Base-by-base conservation (phyloP, 1,140 invertebrate species). In the Apocrypta bakeri region DNA sequence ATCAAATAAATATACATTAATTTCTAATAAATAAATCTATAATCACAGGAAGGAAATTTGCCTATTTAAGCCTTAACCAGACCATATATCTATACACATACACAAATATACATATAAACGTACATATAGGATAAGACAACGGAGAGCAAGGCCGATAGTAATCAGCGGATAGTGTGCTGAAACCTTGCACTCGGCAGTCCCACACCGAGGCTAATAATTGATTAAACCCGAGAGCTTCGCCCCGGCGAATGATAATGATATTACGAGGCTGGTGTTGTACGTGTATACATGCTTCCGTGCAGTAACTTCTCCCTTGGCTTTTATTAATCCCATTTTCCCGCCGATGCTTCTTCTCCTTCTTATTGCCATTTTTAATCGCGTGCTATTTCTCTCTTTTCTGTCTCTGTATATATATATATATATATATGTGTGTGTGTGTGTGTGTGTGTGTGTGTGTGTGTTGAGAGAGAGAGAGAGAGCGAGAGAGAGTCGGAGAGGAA, bases 201-300 rank as follows among this genome's bases (percentile, higher is more conserved):
- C 68, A 25, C 31, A 33, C 31, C 68, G n/a, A 33, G 68, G 27
- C 74, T 76, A 76, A 76, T 76, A 76, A 76, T 76, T 76, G 74
- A 76, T 76, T 76, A 76, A 76, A 21, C 74, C 72, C 56, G n/a
- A 24, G 75, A 74, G 29, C 48, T 56, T 56, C 48, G 63, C 75
- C 33, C 40, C 40, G 27, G 64, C 56, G 33, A 76, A 76, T 27
- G 82, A 79, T 82, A 73, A 73, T 73, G 71, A 73, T 73, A 73
- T 73, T 73, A 73, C 71, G 71, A n/a, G 71, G 56, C 66, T 31
- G 7, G 3, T 6, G 3, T 6, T 56, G 48, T 56, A 56, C 48
- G 48, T 56, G 48, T 21, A 71, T 31, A 66, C 25, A 27, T 31
- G 68, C 68, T 71, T 71, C 68, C 68, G 68, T 29, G 68, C 68